These are phyloP conservation scores for Seriola quinqueradiata DNA, from an alignment of 2,113 vertebrate genomes.

Conservation along the genomic window DNA sequence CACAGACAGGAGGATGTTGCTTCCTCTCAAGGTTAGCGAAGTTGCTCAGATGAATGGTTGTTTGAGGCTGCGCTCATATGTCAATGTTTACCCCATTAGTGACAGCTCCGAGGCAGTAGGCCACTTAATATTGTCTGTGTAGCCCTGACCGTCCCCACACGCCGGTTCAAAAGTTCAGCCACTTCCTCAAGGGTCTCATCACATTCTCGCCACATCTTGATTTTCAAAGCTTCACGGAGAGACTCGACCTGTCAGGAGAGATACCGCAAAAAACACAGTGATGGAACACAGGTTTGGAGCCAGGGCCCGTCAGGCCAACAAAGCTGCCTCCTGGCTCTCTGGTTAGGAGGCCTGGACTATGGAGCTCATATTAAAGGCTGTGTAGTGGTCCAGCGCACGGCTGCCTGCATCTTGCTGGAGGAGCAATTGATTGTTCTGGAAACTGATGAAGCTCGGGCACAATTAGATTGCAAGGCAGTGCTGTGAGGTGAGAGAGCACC, in stretches of 20 bases:
- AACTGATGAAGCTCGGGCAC: conserved; percentile 96
- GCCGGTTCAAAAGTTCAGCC: conserved; percentile 85
- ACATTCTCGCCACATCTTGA: conserved; percentile 81
- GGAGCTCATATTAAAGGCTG: conserved; percentile 91
- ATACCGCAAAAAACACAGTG: conserved; percentile 88
- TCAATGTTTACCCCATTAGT: conserved; percentile 85
- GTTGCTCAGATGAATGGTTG: conserved; percentile 77
- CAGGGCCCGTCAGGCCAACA: conserved; percentile 71
- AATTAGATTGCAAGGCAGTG: conserved; percentile 97
- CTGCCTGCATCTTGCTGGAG: conserved; percentile 88
- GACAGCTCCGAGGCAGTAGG: conserved; percentile 79
- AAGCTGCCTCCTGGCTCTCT: conserved; percentile 87
- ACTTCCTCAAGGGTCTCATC: conserved; percentile 85
- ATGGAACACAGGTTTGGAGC: conserved; percentile 90
- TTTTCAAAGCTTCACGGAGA: conserved; percentile 80
- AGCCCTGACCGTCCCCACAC: conserved; percentile 71
- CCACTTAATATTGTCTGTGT: conserved; percentile 79
- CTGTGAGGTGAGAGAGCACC: conserved; percentile 92
- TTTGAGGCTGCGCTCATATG: conserved; percentile 77
- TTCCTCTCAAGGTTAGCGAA: conserved; percentile 77
- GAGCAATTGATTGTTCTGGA: conserved; percentile 93
- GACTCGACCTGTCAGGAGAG: conserved; percentile 84
- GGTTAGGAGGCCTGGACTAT: conserved; percentile 90
- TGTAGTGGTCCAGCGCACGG: conserved; percentile 85
- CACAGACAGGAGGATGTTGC: conserved; percentile 68